phyloP scores from a whole-genome alignment of 2,888 invertebrate species.

The Nasonovia ribisnigri region DNA sequence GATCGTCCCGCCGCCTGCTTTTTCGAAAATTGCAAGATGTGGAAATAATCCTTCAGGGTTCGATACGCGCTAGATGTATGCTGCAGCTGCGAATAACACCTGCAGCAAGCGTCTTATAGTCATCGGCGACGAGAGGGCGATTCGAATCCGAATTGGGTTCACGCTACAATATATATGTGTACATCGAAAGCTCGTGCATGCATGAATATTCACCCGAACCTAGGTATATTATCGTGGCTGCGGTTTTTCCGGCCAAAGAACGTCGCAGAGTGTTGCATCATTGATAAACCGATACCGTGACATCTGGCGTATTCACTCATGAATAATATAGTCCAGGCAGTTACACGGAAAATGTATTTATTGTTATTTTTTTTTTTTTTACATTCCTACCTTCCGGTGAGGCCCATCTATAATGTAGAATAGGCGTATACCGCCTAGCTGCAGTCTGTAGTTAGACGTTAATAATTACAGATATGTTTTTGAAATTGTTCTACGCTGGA shows the following conservation, averaged over 20 bases:
- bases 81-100: neutral
- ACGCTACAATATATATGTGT: neutral
- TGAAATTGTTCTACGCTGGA: neutral
- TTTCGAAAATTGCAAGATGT: neutral
- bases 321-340: constrained; percentile 35
- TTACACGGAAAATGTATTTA: constrained; percentile 45
- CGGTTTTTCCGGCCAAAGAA: constrained; percentile 29
- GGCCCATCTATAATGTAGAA: neutral
- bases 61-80: neutral
- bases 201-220: neutral
- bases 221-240: neutral
- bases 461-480: neutral
- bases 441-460: neutral
- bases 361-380: constrained; percentile 3
- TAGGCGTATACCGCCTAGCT: neutral
- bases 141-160: constrained; percentile 10
- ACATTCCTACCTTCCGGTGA: neutral
- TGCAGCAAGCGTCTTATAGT: neutral
- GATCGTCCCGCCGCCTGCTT: neutral
- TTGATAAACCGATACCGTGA: constrained; percentile 50
- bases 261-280: constrained; percentile 46
- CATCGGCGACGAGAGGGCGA: neutral
- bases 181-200: neutral
- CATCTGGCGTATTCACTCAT: constrained; percentile 44
- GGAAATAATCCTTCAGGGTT: neutral